Percentiles rank a stretch among this genome's conserved stretches.
phyloP scores from a whole-genome alignment of 2,888 invertebrate species.

The Agrochola macilenta region DNA sequence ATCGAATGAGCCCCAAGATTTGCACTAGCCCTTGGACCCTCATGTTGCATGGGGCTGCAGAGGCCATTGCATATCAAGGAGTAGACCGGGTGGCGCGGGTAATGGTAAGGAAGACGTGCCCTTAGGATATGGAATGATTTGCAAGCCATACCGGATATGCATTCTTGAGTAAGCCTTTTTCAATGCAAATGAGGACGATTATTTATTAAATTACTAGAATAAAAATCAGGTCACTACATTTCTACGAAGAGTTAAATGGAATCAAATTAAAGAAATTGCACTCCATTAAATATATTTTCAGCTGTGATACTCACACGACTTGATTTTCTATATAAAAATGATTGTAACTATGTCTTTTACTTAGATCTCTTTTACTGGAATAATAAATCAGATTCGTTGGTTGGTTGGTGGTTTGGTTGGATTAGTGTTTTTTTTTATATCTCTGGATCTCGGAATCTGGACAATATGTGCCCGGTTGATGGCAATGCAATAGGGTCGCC shows the following conservation, averaged over 20 bases:
- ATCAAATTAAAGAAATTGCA: conserved; percentile 6
- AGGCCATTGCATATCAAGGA: too few relatives aligned
- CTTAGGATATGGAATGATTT: too few relatives aligned
- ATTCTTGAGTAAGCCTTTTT: too few relatives aligned
- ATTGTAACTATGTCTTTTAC: neutral
- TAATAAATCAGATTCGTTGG: neutral
- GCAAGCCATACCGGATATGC: too few relatives aligned
- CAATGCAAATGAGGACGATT: neutral
- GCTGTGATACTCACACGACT: neutral
- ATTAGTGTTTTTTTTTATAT: neutral
- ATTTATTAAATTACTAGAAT: neutral
- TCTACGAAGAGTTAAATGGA: neutral
- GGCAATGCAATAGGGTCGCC: neutral
- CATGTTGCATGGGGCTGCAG: too few relatives aligned
- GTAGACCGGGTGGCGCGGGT: too few relatives aligned
- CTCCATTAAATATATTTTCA: neutral
- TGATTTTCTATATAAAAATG: neutral
- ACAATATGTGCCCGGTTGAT: neutral
- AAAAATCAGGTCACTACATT: neutral
- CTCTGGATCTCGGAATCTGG: neutral
- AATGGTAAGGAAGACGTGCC: too few relatives aligned
- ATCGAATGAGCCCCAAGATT: too few relatives aligned
- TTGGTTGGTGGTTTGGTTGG: neutral
- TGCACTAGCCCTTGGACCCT: too few relatives aligned
- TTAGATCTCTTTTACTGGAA: neutral